A percentile compares a stretch with the other conserved stretches of the same genome.
These are phyloP conservation scores for Spinus pinus DNA, from an alignment of 2,797 vertebrate genomes.

Conservation along the genomic window DNA sequence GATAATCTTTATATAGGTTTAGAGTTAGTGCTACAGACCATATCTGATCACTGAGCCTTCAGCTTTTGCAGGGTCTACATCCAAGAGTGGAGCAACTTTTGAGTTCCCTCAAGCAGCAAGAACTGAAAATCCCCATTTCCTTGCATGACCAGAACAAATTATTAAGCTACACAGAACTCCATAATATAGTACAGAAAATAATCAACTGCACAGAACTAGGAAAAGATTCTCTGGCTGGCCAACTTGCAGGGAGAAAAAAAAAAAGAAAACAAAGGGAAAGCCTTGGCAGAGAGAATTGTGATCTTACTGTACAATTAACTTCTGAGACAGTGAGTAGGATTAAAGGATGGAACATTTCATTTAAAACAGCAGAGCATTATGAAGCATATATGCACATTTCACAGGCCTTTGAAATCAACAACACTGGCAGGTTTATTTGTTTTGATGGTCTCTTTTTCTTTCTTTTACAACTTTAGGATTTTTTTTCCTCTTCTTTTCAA, in stretches of 20 bases:
- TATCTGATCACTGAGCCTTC: background rate
- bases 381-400: constrained; percentile 20
- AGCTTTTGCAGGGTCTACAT: background rate
- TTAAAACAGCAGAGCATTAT: background rate
- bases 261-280: constrained; percentile 4
- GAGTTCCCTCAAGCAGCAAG: background rate
- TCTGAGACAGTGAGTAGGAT: constrained; percentile 25
- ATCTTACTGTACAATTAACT: constrained; percentile 49
- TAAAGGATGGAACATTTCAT: constrained; percentile 47
- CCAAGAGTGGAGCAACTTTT: background rate
- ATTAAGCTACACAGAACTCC: background rate
- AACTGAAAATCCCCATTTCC: background rate
- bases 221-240: background rate
- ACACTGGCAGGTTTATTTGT: constrained; percentile 65
- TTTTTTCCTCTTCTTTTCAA: constrained; percentile 39
- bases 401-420: constrained; percentile 52
- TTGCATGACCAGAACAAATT: constrained; percentile 23
- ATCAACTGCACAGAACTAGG: background rate
- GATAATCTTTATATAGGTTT: background rate
- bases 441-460: constrained; percentile 45
- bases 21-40: background rate
- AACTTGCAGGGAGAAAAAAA: background rate
- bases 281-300: constrained; percentile 25
- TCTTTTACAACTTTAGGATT: constrained; percentile 46
- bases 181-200: background rate